Conservation (phyloP, 2,113 vertebrate species). For the Himantopus leucocephalus region DNA sequence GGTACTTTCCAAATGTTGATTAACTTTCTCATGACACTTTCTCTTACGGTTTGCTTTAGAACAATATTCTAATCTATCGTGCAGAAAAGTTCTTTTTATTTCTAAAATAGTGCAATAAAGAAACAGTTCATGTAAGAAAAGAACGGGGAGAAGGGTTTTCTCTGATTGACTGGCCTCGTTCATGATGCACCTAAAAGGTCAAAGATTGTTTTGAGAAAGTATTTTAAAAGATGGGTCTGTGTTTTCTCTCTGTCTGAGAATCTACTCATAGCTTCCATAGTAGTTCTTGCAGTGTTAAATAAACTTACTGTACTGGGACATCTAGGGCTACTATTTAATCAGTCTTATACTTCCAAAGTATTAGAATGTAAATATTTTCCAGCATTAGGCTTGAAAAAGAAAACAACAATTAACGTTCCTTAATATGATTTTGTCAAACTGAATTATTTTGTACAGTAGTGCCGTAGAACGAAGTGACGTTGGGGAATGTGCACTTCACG, state of each 20-base stretch:
- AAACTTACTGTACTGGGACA: not conserved
- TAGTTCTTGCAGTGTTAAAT: not conserved
- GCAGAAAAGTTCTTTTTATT: not conserved
- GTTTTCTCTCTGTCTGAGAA: conserved; percentile 63
- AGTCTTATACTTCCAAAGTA: not conserved
- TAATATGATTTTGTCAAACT: not conserved
- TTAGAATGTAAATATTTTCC: not conserved
- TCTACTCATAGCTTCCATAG: not conserved
- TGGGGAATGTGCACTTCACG: fast-evolving
- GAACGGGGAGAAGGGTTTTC: not conserved
- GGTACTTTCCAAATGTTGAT: not conserved
- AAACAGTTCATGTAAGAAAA: not conserved
- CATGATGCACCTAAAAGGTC: conserved; percentile 64
- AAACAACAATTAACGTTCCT: not conserved
- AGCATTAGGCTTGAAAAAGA: not conserved
- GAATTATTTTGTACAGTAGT: not conserved
- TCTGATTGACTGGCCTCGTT: conserved; percentile 50
- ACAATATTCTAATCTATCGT: not conserved
- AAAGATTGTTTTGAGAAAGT: conserved; percentile 64
- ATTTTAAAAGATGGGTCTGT: conserved; percentile 57
- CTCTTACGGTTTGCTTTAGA: not conserved
- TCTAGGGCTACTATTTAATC: not conserved
- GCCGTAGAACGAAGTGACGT: fast-evolving
- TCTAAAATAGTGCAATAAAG: not conserved
- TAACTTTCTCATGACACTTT: not conserved